These are phyloP conservation scores for Amazona vittata DNA, from an alignment of 2,113 vertebrate genomes.

Conservation along the genomic window DNA sequence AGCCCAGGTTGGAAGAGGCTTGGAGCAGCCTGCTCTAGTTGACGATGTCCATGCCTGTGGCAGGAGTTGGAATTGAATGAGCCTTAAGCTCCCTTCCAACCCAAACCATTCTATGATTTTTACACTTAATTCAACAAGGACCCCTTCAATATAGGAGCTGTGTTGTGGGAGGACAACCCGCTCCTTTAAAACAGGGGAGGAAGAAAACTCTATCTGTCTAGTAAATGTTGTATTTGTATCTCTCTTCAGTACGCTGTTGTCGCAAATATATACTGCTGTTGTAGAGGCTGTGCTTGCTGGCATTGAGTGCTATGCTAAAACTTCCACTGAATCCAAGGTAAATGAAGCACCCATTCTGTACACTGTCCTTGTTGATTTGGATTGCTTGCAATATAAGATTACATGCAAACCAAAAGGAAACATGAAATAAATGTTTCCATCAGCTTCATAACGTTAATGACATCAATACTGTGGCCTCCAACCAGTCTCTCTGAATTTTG, in stretches of 20 bases:
- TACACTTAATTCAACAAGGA: background rate
- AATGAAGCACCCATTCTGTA: conserved; percentile 32
- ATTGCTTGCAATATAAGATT: background rate
- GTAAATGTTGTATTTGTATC: conserved; percentile 67
- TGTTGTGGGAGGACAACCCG: background rate
- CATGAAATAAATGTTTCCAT: rapidly evolving
- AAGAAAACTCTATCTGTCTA: background rate
- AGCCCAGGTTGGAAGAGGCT: background rate
- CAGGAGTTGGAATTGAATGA: background rate
- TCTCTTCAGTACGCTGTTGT: conserved; percentile 83
- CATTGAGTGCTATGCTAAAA: conserved; percentile 90
- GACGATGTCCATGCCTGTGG: background rate
- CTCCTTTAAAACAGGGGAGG: background rate
- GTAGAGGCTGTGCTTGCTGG: conserved; percentile 90
- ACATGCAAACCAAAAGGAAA: background rate
- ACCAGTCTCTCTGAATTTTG: background rate
- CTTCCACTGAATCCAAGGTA: conserved; percentile 86
- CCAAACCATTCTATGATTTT: background rate
- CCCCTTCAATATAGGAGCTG: background rate
- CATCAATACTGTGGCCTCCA: background rate
- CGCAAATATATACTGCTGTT: conserved; percentile 90
- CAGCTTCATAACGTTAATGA: background rate
- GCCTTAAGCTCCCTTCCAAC: background rate
- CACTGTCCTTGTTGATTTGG: conserved; percentile 16
- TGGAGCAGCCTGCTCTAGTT: background rate